Conservation (phyloP, 2,888 invertebrate species). For the Gandaritis pyraliata region DNA sequence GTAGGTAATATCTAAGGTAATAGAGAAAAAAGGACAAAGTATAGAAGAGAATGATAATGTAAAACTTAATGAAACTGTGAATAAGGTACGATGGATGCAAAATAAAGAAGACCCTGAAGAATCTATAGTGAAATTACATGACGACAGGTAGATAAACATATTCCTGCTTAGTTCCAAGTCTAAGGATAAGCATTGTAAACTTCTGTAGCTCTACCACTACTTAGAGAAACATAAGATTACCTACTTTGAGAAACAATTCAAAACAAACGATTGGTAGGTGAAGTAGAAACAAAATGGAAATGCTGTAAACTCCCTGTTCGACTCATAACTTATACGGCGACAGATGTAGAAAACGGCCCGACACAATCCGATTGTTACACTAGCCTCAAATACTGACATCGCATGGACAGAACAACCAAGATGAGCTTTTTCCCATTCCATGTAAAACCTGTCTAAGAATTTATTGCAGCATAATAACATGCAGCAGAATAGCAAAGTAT, state of each 20-base stretch:
- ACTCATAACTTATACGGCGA: conserved; percentile 36
- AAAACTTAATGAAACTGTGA: no score
- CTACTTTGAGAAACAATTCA: background rate
- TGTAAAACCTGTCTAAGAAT: background rate
- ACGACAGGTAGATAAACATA: background rate
- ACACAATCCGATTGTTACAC: conserved; percentile 38
- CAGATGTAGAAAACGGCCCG: conserved; percentile 49
- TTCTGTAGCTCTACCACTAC: no score
- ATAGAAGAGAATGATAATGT: no score
- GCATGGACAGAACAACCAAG: background rate
- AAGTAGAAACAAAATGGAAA: conserved; percentile 18
- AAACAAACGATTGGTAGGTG: background rate
- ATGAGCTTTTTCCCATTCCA: background rate
- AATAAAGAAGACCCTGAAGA: no score
- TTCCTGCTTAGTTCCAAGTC: background rate
- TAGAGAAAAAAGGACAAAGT: no score
- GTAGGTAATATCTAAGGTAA: background rate
- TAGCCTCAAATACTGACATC: conserved; percentile 4
- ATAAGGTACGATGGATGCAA: no score
- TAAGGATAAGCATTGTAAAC: background rate
- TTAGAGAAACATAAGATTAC: no score
- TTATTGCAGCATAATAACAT: no score
- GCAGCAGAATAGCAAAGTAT: no score
- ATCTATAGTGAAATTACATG: no score
- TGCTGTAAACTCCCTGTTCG: conserved; percentile 17